A percentile compares a stretch with the other conserved stretches of the same genome.
Evolutionary conservation across 1,140 invertebrate genomes (phyloP).

Genomic region (Cotesia glomerata): DNA sequence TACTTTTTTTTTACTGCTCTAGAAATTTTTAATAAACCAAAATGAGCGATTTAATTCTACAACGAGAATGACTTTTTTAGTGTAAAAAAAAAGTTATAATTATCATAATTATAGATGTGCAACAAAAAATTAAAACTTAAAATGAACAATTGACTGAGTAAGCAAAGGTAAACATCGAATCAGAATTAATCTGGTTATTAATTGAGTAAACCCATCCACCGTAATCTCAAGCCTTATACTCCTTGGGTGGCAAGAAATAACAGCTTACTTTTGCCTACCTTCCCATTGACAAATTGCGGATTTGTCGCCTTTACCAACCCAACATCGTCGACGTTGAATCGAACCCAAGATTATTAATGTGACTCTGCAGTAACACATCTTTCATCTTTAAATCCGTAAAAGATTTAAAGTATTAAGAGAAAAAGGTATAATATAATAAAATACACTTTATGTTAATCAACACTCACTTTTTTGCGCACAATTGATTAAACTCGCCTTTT

Average conservation of each 20-base stretch:
- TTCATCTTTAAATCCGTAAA: neutral
- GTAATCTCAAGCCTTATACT: constrained; percentile 1
- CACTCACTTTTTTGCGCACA: neutral
- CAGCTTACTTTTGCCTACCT: constrained; percentile 20
- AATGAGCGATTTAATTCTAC: constrained; percentile 3
- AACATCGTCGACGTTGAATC: constrained; percentile 1
- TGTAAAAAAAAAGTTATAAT: too few species aligned
- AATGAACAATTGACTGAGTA: too few species aligned
- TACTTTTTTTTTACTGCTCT: neutral
- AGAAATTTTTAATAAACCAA: too few species aligned
- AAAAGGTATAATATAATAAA: too few species aligned
- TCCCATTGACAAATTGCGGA: constrained; percentile 29
- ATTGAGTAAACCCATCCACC: constrained; percentile 36
- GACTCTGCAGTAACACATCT: neutral
- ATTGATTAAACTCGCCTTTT: neutral
- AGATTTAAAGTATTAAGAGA: too few species aligned
- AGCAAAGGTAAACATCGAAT: constrained; percentile 29
- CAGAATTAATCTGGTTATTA: constrained; percentile 45
- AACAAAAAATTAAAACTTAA: too few species aligned
- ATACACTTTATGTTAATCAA: too few species aligned
- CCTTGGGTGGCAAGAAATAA: constrained; percentile 29
- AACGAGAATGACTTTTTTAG: neutral
- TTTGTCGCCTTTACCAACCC: constrained; percentile 22
- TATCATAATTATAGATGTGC: too few species aligned
- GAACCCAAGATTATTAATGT: neutral